A percentile compares a stretch with the other conserved stretches of the same genome.
Evolutionary conservation across 2,888 invertebrate species (phyloP).

Genomic region (Nemapogon koenigi): DNA sequence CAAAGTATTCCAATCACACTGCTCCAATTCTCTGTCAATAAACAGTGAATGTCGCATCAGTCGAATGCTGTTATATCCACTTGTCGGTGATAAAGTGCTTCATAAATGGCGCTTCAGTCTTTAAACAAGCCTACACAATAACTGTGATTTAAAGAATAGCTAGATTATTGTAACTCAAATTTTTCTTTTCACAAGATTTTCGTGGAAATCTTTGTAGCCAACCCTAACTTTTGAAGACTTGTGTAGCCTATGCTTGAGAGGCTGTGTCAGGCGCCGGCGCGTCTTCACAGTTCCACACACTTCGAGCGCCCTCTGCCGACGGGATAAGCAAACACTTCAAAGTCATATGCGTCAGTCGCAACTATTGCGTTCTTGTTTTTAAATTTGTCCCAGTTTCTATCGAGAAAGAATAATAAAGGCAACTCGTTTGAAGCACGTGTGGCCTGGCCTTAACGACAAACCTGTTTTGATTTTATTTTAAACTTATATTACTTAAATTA

Average conservation of each 20-base stretch:
- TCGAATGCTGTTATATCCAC: too few relatives aligned
- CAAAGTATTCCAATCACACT: too few relatives aligned
- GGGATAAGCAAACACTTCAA: slow-evolving; percentile 6
- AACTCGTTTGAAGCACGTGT: background rate
- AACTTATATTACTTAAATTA: background rate
- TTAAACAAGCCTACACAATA: too few relatives aligned
- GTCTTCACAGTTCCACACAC: slow-evolving; percentile 25
- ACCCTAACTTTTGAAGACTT: too few relatives aligned
- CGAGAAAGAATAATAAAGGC: slow-evolving; percentile 3
- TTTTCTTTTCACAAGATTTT: background rate
- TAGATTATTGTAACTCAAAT: too few relatives aligned
- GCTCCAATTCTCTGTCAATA: too few relatives aligned
- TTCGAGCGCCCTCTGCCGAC: slow-evolving; percentile 25
- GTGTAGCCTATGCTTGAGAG: too few relatives aligned
- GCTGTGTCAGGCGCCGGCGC: slow-evolving; percentile 41
- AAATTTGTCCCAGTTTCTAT: slow-evolving; percentile 5
- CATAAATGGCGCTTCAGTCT: too few relatives aligned
- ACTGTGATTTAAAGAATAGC: too few relatives aligned
- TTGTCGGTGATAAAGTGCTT: too few relatives aligned
- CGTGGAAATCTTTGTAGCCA: background rate
- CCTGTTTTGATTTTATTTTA: background rate
- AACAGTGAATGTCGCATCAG: too few relatives aligned
- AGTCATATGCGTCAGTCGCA: background rate
- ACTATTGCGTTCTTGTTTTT: background rate
- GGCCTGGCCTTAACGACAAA: background rate